These are phyloP conservation scores for Diogma glabrata DNA, from an alignment of 2,888 invertebrate genomes.

Conservation along the genomic window DNA sequence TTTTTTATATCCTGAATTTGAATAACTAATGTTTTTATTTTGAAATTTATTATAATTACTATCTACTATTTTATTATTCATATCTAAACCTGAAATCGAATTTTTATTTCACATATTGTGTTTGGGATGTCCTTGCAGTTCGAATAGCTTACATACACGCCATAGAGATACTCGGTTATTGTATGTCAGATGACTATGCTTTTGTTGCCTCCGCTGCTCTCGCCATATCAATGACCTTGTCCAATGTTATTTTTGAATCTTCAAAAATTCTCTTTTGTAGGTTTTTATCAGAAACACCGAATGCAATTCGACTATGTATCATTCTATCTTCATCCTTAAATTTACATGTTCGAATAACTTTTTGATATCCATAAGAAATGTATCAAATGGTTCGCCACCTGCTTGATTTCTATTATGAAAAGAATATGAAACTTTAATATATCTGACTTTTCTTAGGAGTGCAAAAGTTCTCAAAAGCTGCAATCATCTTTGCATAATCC, in stretches of 20 bases:
- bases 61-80: too few species aligned
- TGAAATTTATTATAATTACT: too few species aligned
- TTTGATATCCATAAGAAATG: slow-evolving; percentile 14
- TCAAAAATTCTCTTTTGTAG: slow-evolving; percentile 7
- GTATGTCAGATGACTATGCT: too few species aligned
- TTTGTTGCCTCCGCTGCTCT: too few species aligned
- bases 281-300: slow-evolving; percentile 3
- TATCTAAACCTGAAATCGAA: too few species aligned
- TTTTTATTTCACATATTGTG: too few species aligned
- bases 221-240: too few species aligned
- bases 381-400: slow-evolving; percentile 12
- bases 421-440: slow-evolving; percentile 6
- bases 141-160: too few species aligned
- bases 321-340: slow-evolving; percentile 9
- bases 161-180: too few species aligned
- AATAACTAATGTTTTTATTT: too few species aligned
- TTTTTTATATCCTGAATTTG: too few species aligned
- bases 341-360: slow-evolving; percentile 11
- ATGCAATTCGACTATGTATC: slow-evolving; percentile 11
- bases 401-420: slow-evolving; percentile 9
- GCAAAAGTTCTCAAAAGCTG: slow-evolving; percentile 16
- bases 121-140: too few species aligned
- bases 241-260: background rate
- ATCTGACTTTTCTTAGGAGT: slow-evolving; percentile 12
- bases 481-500: slow-evolving; percentile 14